phyloP scores from a whole-genome alignment of 2,888 invertebrate genomes.

The Heteromurus nitidus region DNA sequence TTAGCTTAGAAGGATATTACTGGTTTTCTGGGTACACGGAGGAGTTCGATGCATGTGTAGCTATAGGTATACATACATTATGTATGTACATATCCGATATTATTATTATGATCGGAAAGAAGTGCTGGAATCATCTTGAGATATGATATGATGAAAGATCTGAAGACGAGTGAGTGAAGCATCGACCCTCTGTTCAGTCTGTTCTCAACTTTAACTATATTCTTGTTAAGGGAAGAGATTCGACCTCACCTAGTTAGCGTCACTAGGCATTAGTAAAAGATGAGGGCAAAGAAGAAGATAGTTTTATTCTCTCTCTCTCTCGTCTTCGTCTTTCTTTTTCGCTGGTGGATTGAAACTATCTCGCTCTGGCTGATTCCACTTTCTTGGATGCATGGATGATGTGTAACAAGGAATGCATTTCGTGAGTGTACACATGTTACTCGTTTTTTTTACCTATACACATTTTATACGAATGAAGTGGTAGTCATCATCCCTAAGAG shows the following conservation, averaged over 20 bases:
- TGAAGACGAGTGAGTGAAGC: slow-evolving; percentile 56
- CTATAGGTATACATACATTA: no score
- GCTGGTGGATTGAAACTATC: slow-evolving; percentile 31
- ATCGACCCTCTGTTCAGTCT: slow-evolving; percentile 61
- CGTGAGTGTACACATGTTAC: slow-evolving; percentile 18
- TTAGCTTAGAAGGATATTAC: slow-evolving; percentile 8
- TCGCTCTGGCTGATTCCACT: slow-evolving; percentile 20
- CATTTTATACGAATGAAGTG: slow-evolving; percentile 21
- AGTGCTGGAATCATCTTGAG: slow-evolving; percentile 67
- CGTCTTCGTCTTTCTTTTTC: slow-evolving; percentile 15
- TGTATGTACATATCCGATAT: slow-evolving; percentile 38
- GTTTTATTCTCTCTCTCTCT: slow-evolving; percentile 20
- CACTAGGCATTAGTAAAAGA: slow-evolving; percentile 59
- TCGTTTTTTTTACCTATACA: slow-evolving; percentile 5
- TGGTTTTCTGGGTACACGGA: slow-evolving; percentile 3
- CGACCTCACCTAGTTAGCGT: slow-evolving; percentile 68
- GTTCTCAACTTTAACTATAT: slow-evolving; percentile 62
- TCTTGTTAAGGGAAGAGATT: slow-evolving; percentile 65
- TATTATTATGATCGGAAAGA: slow-evolving; percentile 59
- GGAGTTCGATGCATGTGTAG: slow-evolving; percentile 40
- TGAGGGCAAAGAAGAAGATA: slow-evolving; percentile 58
- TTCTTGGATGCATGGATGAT: slow-evolving; percentile 10
- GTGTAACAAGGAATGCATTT: slow-evolving; percentile 48
- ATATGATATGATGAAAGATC: slow-evolving; percentile 68
- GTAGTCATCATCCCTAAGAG: slow-evolving; percentile 34